Evolutionary conservation across 2,888 invertebrate genomes (phyloP).

Genomic region (Nudaria mundana): DNA sequence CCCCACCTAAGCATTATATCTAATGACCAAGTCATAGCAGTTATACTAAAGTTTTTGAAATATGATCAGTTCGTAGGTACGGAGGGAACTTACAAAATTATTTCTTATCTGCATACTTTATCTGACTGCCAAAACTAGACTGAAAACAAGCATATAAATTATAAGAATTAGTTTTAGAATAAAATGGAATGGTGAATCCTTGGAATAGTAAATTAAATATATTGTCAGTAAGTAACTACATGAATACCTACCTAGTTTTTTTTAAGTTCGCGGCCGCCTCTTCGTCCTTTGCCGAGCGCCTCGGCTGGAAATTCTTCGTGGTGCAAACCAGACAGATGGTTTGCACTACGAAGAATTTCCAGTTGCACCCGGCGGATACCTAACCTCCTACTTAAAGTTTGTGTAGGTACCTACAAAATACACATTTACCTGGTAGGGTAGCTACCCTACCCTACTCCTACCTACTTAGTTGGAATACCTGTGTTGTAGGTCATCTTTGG

Average conservation of each 20-base stretch:
- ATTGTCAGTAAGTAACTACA: not conserved
- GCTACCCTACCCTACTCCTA: no score
- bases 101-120: slow-evolving; percentile 8
- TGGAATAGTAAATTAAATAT: not conserved
- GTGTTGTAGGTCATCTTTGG: no score
- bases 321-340: no score
- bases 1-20: slow-evolving; percentile 12
- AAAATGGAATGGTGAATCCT: not conserved
- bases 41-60: slow-evolving; percentile 20
- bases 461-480: no score
- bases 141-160: not conserved
- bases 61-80: slow-evolving; percentile 10
- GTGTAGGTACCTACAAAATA: no score
- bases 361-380: no score
- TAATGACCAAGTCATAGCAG: slow-evolving; percentile 5
- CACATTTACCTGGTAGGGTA: no score
- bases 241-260: not conserved
- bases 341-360: no score
- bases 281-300: no score
- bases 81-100: slow-evolving; percentile 2
- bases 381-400: no score
- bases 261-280: no score
- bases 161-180: not conserved
- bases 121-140: slow-evolving; percentile 6
- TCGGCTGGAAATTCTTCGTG: no score